phyloP scores from a whole-genome alignment of 2,888 invertebrate genomes.

The Strigamia transsilvanica region DNA sequence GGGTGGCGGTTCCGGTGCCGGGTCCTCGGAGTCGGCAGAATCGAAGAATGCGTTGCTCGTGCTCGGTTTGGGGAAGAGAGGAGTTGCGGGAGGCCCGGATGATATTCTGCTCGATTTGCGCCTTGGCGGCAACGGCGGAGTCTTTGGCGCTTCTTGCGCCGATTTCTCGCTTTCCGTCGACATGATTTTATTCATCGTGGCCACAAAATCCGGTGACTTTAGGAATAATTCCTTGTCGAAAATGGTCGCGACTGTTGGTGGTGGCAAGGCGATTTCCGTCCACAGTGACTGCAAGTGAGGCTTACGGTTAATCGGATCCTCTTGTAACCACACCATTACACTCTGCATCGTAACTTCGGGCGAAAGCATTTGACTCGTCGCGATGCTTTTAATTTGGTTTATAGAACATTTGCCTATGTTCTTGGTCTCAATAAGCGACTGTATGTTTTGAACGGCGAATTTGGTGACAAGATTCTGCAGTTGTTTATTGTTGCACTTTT shows the following conservation, averaged over 20 bases:
- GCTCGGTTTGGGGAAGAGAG: background rate
- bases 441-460: background rate
- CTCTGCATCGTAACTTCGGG: constrained; percentile 5
- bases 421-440: background rate
- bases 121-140: constrained; percentile 29
- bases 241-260: background rate
- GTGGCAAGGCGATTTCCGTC: background rate
- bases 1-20: background rate
- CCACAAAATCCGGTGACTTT: background rate
- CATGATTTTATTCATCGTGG: background rate
- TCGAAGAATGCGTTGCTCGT: background rate
- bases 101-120: background rate
- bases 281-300: background rate
- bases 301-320: background rate
- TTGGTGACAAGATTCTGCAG: background rate
- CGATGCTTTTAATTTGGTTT: background rate
- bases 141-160: background rate
- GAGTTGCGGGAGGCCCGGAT: background rate
- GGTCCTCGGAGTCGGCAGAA: background rate
- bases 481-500: constrained; percentile 37
- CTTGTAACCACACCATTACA: constrained; percentile 13
- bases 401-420: background rate
- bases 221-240: constrained; percentile 4
- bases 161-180: background rate
- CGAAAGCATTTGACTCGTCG: background rate